Percentiles rank a stretch among this genome's conserved stretches.
Conservation (phyloP, 2,888 invertebrate species). For the Eupithecia tripunctaria region DNA sequence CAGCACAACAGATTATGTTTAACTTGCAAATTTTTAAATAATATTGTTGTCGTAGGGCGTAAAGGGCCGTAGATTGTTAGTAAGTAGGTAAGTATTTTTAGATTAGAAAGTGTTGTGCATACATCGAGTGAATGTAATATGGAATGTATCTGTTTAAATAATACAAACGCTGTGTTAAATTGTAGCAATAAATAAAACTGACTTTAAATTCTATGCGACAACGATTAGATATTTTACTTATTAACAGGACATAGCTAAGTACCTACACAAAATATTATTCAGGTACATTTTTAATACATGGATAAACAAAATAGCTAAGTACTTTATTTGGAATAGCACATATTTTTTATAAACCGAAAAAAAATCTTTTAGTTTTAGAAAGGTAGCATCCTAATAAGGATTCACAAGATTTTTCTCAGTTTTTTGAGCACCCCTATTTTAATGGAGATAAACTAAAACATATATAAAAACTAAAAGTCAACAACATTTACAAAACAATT, state of each 20-base stretch:
- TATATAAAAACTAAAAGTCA: too few relatives aligned
- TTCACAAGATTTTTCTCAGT: background rate
- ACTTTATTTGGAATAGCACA: slow-evolving; percentile 28
- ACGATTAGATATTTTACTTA: background rate
- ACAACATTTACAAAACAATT: slow-evolving; percentile 39
- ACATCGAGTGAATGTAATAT: background rate
- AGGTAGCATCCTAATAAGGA: background rate
- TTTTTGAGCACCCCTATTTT: slow-evolving; percentile 12
- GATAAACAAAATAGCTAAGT: slow-evolving; percentile 25
- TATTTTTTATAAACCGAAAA: background rate
- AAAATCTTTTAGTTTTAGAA: background rate
- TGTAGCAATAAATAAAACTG: slow-evolving; percentile 2
- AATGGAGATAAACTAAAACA: slow-evolving; percentile 25
- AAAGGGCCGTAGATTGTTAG: too few relatives aligned
- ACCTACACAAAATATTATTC: slow-evolving; percentile 24
- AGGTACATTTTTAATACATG: slow-evolving; percentile 29
- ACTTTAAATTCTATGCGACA: background rate
- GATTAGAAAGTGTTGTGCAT: background rate
- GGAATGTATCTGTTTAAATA: background rate
- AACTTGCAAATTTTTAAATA: too few relatives aligned
- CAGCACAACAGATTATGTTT: too few relatives aligned
- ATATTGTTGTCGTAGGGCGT: too few relatives aligned
- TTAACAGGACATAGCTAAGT: background rate
- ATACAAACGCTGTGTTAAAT: background rate
- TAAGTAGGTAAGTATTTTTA: too few relatives aligned